Evolutionary conservation across 2,797 vertebrate genomes (phyloP), one percentile per base, ranked within the genome.

Genomic region (Florisuga fusca): DNA sequence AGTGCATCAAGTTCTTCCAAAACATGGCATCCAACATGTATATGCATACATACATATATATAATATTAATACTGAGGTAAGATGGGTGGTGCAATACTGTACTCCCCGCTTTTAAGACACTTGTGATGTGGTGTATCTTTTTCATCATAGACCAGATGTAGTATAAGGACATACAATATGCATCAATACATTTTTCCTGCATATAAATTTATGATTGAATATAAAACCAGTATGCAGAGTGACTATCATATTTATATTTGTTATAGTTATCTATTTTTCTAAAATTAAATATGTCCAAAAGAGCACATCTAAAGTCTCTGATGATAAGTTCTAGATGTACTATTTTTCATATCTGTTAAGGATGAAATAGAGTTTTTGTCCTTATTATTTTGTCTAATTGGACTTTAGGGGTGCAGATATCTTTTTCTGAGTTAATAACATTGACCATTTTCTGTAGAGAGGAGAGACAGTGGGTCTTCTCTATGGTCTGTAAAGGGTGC

Each of bases 91-190:
- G 19, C 48, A 64, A 7, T 54, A 50, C 5, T 73, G 50, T 74
- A 15, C 53, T 74, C 41, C 66, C 57, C 7, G 48, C 64, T 73
- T 95, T 94, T 87, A 94, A 90, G 73, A 43, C 41, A 17, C 41
- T 69, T 89, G 43, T 57, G 19, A 13, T 83, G 29, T 81, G 22
- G 16, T 69, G 17, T 31, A 25, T 90, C 33, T 62, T 83, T 67
- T 85, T 68, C 7, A 2, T 71, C 29, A 50, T 15, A 82, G 58
- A 58, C 9, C 14, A 69, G 61, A 61, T 10, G 34, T 34, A n/a
- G 18, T 21, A 59, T 77, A 86, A 69, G 31, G 9, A 29, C 22
- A 43, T 51, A 61, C 4, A 20, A 36, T 79, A 8, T 75, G 20
- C 7, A 38, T 74, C 29, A 29, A 13, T 51, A 29, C 7, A 18